phyloP scores from a whole-genome alignment of 2,113 vertebrate species.

The Hassar affinis region DNA sequence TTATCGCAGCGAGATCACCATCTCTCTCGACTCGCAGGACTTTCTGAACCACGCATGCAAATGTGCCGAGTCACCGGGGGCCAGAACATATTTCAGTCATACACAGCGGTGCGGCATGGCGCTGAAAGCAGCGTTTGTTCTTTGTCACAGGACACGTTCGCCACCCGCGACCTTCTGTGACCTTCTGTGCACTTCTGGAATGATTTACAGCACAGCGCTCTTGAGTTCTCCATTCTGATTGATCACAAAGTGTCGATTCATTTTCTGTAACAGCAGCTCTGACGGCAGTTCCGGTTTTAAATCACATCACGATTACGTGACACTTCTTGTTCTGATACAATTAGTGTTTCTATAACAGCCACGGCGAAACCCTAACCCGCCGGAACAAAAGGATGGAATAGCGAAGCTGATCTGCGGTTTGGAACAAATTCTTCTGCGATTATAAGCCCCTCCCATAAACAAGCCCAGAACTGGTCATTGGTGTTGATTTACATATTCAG shows the following conservation, averaged over 20 bases:
- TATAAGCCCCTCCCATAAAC: too few relatives aligned
- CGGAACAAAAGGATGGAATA: too few relatives aligned
- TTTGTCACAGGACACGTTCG: neutral
- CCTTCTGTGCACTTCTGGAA: neutral
- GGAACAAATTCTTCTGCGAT: too few relatives aligned
- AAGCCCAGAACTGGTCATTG: too few relatives aligned
- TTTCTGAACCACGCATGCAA: conserved; percentile 14
- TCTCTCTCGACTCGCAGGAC: neutral
- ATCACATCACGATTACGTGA: neutral
- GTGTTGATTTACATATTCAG: too few relatives aligned
- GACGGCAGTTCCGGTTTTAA: too few relatives aligned
- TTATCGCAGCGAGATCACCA: conserved; percentile 21
- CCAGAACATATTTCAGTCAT: neutral
- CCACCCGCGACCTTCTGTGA: neutral
- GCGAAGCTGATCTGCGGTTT: too few relatives aligned
- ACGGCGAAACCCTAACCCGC: too few relatives aligned
- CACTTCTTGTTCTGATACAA: neutral
- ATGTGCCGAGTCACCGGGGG: neutral
- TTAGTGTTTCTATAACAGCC: neutral
- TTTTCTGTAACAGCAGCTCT: neutral
- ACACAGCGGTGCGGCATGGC: neutral
- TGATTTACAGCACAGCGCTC: neutral
- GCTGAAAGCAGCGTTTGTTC: neutral
- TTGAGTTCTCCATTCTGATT: neutral
- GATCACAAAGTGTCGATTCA: neutral